Evolutionary conservation across 2,888 invertebrate species (phyloP), one percentile per base, ranked within the genome.

Genomic region (Andrena praecox): DNA sequence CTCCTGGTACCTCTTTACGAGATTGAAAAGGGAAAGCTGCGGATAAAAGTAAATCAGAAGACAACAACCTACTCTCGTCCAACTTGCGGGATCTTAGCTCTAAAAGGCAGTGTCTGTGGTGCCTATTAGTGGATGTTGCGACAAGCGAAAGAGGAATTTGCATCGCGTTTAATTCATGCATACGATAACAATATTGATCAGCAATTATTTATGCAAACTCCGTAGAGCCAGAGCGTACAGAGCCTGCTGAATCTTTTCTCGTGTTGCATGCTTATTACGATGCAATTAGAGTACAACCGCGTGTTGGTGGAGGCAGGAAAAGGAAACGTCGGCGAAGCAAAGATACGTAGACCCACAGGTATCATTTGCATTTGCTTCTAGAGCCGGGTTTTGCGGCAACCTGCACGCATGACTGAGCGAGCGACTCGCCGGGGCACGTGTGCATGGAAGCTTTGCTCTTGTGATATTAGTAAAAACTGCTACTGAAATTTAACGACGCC

Each of bases 391-490:
- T 78, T 74, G 82, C 81, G 42, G 77, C 73, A 62, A 88, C 88
- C 85, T 85, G 62, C 85, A 90, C 88, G 88, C 86, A 87, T 88
- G 85, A 87, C 84, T 86, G 86, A 75, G 48, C 82, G 54, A 81
- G 76, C 77, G 62, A 66, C 80, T 75, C 63, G 62, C 63, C 66
- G 56, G 31, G 60, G 63, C 69, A 78, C 73, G 72, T 73, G 67
- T 54, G 62, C 59, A 63, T 42, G 42, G 76, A 81, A 59, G 59
- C 29, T 77, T 60, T 74, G 54, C 54, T 66, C 42, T 77, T 62
- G 64, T 74, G 59, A 66, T 71, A 75, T 79, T 71, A 69, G 20
- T 77, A 75, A 76, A 82, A 87, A 71, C 67, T 42, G 56, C 64
- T 75, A 68, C 67, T 68, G 72, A 64, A 52, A 69, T 54, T 50